phyloP scores from a whole-genome alignment of 2,113 vertebrate species.

The Indicator maculatus region DNA sequence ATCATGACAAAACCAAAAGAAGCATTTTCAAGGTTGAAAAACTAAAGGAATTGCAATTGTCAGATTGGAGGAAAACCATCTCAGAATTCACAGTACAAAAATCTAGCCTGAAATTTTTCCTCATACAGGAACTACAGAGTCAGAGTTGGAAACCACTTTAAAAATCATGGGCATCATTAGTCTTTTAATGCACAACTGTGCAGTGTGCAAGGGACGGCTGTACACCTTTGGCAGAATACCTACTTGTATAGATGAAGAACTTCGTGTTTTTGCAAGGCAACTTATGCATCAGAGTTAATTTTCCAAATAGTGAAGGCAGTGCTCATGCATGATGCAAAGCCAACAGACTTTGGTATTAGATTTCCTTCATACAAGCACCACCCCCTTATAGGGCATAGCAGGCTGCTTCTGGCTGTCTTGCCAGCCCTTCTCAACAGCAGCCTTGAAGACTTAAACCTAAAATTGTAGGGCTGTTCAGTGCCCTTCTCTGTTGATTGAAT shows the following conservation, averaged over 20 bases:
- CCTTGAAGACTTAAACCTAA: not conserved
- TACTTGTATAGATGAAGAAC: not conserved
- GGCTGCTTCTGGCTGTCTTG: rapidly evolving
- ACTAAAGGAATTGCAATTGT: not conserved
- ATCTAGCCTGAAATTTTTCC: not conserved
- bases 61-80: not conserved
- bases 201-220: rapidly evolving
- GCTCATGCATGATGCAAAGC: not conserved
- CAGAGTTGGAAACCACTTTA: not conserved
- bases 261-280: not conserved
- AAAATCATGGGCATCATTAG: not conserved
- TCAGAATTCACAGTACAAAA: not conserved
- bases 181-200: not conserved
- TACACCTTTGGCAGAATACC: rapidly evolving
- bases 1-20: not conserved
- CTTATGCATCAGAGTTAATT: not conserved
- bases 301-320: not conserved
- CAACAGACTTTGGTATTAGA: rapidly evolving
- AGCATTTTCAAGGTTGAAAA: not conserved
- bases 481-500: not conserved
- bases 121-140: not conserved
- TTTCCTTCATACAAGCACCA: not conserved
- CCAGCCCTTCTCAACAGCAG: not conserved
- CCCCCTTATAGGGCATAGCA: not conserved
- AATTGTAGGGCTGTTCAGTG: not conserved